A percentile compares a stretch with the other conserved stretches of the same genome.
These are phyloP conservation scores for Porites cylindrica DNA, from an alignment of 92 coral and sea anemone genomes.

Conservation along the genomic window DNA sequence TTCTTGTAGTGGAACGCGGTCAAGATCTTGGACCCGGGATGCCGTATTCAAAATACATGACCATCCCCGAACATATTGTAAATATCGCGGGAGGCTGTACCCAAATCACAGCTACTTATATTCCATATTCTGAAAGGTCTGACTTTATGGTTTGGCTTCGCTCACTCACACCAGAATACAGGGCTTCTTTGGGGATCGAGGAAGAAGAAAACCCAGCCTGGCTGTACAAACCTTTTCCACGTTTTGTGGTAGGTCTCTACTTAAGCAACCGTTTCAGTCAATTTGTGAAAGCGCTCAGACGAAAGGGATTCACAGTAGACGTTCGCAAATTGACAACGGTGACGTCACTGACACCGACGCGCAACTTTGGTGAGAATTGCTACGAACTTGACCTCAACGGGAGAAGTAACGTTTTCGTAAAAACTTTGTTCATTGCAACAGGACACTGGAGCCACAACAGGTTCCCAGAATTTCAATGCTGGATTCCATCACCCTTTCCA, in stretches of 20 bases:
- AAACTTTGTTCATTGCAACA: constrained; percentile 38
- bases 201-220: constrained; percentile 33
- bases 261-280: constrained; percentile 60
- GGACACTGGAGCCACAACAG: constrained; percentile 64
- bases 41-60: constrained; percentile 48
- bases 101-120: constrained; percentile 46
- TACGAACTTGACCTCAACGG: constrained; percentile 46
- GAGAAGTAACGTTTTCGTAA: constrained; percentile 21
- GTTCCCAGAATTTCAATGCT: constrained; percentile 39
- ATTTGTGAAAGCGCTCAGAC: constrained; percentile 29
- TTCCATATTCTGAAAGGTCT: constrained; percentile 44
- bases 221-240: constrained; percentile 51
- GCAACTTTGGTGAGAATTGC: background rate
- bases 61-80: constrained; percentile 50
- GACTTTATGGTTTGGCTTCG: constrained; percentile 51
- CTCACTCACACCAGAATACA: constrained; percentile 33
- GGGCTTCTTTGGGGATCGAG: constrained; percentile 34
- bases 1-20: constrained; percentile 27
- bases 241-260: constrained; percentile 55
- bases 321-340: constrained; percentile 21
- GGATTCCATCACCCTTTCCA: constrained; percentile 58
- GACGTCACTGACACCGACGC: constrained; percentile 15
- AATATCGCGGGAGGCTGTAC: constrained; percentile 52
- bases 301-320: constrained; percentile 46
- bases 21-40: constrained; percentile 43